A percentile compares a stretch with the other conserved stretches of the same genome.
phyloP scores from a whole-genome alignment of 2,888 invertebrate species.

The Perithous albicinctus region DNA sequence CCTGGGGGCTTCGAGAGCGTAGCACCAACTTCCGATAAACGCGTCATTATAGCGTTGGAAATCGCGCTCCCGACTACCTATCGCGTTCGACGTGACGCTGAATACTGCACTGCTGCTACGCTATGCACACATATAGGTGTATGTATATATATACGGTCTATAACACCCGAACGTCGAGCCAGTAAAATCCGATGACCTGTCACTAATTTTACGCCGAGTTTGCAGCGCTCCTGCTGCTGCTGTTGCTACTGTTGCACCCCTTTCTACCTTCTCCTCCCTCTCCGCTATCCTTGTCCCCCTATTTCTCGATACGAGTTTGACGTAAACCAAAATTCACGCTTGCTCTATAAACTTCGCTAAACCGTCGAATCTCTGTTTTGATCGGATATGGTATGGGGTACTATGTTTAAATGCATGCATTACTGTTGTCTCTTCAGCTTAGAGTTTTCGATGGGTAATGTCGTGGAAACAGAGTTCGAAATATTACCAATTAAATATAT shows the following conservation, averaged over 20 bases:
- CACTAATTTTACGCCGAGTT: slow-evolving; percentile 61
- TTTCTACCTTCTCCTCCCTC: slow-evolving; percentile 5
- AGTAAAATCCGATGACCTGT: slow-evolving; percentile 65
- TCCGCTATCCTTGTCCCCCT: background rate
- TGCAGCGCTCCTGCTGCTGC: slow-evolving; percentile 14
- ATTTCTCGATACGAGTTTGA: slow-evolving; percentile 26
- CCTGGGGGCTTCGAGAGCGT: slow-evolving; percentile 42
- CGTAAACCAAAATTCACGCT: slow-evolving; percentile 11
- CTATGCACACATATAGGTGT: background rate
- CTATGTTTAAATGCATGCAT: no score
- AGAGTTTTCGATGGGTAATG: background rate
- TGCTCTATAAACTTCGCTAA: slow-evolving; percentile 1
- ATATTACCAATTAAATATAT: background rate
- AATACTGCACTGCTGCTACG: slow-evolving; percentile 1
- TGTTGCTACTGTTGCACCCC: slow-evolving; percentile 29
- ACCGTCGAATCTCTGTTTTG: slow-evolving; percentile 5
- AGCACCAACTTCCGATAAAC: slow-evolving; percentile 49
- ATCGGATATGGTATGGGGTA: background rate
- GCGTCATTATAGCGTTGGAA: slow-evolving; percentile 63
- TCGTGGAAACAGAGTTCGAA: slow-evolving; percentile 1
- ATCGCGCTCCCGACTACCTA: slow-evolving; percentile 46
- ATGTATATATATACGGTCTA: slow-evolving; percentile 8
- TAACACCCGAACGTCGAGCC: slow-evolving; percentile 31
- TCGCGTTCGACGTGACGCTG: slow-evolving; percentile 52
- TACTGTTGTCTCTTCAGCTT: background rate